Conservation (phyloP, 2,113 vertebrate genomes). For the Myrmophylax atrothorax region DNA sequence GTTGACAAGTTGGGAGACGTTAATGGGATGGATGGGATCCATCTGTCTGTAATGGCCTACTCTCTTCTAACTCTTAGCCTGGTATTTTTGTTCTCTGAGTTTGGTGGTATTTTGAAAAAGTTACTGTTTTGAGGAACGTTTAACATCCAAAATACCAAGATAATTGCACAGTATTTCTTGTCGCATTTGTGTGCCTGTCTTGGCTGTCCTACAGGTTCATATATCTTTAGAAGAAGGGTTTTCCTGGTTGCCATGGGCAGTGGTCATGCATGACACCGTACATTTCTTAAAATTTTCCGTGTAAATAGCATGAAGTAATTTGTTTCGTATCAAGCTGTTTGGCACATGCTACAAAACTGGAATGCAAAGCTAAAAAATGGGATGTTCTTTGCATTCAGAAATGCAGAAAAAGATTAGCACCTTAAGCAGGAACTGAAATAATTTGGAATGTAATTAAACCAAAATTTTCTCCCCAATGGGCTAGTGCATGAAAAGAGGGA, state of each 20-base stretch:
- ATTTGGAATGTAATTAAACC: not conserved
- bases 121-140: not conserved
- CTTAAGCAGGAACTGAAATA: not conserved
- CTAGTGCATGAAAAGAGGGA: not conserved
- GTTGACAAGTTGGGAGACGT: not conserved
- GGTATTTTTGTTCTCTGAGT: not conserved
- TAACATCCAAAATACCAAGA: not conserved
- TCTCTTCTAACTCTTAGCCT: not conserved
- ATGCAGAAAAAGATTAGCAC: not conserved
- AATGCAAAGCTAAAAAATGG: not conserved
- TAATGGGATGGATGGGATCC: not conserved
- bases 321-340: constrained; percentile 17
- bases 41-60: not conserved
- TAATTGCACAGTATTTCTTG: not conserved
- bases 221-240: not conserved
- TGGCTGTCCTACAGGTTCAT: not conserved
- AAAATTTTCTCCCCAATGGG: rapidly evolving
- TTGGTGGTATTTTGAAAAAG: not conserved
- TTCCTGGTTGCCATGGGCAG: not conserved
- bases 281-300: constrained; percentile 3
- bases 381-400: not conserved
- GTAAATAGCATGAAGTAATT: constrained; percentile 47
- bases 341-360: not conserved
- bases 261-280: constrained; percentile 3
- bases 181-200: not conserved